Evolutionary conservation across 2,888 invertebrate genomes (phyloP).

Genomic region (Priocnemis perturbator): DNA sequence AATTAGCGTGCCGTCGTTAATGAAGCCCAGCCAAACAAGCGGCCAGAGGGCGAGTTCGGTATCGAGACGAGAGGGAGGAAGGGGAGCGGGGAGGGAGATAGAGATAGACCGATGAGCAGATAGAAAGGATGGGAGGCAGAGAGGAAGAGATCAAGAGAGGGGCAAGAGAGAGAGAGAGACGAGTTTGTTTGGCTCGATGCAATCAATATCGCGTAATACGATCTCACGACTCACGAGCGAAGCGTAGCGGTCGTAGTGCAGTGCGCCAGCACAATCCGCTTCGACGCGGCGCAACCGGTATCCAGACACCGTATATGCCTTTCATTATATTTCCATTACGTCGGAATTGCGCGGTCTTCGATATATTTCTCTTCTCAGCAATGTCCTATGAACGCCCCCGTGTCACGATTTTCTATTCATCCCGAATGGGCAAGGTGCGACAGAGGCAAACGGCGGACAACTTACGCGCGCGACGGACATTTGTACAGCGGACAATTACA

Average conservation of each 20-base stretch:
- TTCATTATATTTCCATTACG: too few relatives aligned
- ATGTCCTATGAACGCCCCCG: too few relatives aligned
- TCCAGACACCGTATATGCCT: too few relatives aligned
- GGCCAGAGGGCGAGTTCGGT: slow-evolving; percentile 23
- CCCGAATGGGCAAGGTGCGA: too few relatives aligned
- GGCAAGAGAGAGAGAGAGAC: slow-evolving; percentile 14
- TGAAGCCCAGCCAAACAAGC: slow-evolving; percentile 55
- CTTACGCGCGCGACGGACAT: slow-evolving; percentile 18
- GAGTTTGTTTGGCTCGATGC: slow-evolving; percentile 16
- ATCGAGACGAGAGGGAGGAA: background rate
- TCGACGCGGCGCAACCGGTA: too few relatives aligned
- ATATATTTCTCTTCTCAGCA: too few relatives aligned
- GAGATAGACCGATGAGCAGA: background rate
- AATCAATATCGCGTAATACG: slow-evolving; percentile 63
- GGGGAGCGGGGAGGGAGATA: slow-evolving; percentile 3
- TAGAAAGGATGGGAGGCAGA: slow-evolving; percentile 2
- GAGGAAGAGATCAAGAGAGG: slow-evolving; percentile 14
- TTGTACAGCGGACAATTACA: slow-evolving; percentile 34
- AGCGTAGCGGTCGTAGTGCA: background rate
- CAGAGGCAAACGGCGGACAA: too few relatives aligned
- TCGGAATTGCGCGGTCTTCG: too few relatives aligned
- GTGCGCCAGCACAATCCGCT: background rate
- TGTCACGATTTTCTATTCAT: too few relatives aligned
- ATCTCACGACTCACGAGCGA: slow-evolving; percentile 55
- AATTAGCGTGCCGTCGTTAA: slow-evolving; percentile 65